Evolutionary conservation across 2,113 vertebrate species (phyloP), one percentile per base, ranked within the genome.

Genomic region (Tretioscincus oriximinensis): DNA sequence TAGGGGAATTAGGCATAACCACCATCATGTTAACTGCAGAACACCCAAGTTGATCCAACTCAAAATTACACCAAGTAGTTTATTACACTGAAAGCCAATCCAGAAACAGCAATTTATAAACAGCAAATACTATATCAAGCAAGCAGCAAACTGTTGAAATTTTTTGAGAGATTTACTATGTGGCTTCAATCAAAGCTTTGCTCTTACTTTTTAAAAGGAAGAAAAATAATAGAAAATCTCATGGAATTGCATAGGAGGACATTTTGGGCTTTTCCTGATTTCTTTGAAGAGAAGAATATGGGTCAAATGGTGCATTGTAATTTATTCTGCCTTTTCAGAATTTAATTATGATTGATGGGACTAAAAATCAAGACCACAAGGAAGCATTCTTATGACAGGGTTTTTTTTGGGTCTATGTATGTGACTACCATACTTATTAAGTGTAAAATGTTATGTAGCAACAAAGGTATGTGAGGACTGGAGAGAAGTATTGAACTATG

Each of bases 11-110:
- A 95, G 93, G 96, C 95, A 96, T 95, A 97, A 96, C 96, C 93
- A 96, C 95, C 95, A 90, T 94, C 92, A 91, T 88, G 92, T 94
- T 95, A 93, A 94, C 95, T 90, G 75, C 94, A 93, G 97, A 97
- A 99, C 98, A 99, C 98, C 98, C 98, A 99, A 95, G 97, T 97
- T 93, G 97, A 96, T 96, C 92, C 92, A 92, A 84, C 85, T 92
- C 90, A 66, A 87, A 29, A 90, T 89, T 91, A 90, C 90, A 92
- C 93, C 93, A 88, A 94, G 91, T 90, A 78, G 80, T 91, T 94
- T 93, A 94, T 93, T 92, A 93, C 88, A 92, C 69, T 3, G 84
- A 92, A 93, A 94, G 89, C 90, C 93, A 94, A 92, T 94, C 94
- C 92, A 90, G 81, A 93, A 94, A 90, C 89, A 89, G 93, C 92